Conservation (phyloP, 2,888 invertebrate species). For the Drosophila suboccidentalis region DNA sequence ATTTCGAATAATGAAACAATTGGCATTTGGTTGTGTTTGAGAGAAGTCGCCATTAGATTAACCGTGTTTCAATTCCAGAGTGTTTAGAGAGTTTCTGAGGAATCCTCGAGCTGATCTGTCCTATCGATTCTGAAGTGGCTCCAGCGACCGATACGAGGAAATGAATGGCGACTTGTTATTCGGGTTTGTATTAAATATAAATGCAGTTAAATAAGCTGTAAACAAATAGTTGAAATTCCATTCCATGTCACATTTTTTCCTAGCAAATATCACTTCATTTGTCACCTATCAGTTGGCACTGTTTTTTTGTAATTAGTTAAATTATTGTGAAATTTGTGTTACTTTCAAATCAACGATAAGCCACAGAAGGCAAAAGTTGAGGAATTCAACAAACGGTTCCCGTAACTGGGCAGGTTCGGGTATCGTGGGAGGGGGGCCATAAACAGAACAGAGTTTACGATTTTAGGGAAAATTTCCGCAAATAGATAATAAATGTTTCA, state of each 20-base stretch:
- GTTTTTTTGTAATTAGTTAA: constrained; percentile 38
- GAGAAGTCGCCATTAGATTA: constrained; percentile 5
- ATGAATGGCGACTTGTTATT: constrained; percentile 76
- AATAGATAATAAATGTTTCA: constrained; percentile 54
- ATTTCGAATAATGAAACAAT: constrained; percentile 14
- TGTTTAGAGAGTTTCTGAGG: constrained; percentile 5
- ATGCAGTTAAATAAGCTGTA: constrained; percentile 24
- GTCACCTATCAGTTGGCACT: neutral
- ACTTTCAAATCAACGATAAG: constrained; percentile 37
- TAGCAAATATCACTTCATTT: constrained; percentile 15
- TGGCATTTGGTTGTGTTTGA: constrained; percentile 12
- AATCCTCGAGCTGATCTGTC: constrained; percentile 41
- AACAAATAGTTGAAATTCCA: constrained; percentile 63
- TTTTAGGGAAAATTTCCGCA: constrained; percentile 62
- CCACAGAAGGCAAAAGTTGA: constrained; percentile 13
- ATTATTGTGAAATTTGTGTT: constrained; percentile 46
- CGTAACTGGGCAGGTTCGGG: constrained; percentile 37
- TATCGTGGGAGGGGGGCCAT: constrained; percentile 36
- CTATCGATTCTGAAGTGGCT: constrained; percentile 35
- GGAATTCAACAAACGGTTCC: neutral
- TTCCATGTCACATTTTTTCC: constrained; percentile 10
- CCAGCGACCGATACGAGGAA: constrained; percentile 60
- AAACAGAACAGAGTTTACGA: constrained; percentile 57
- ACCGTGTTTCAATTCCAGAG: constrained; percentile 5
- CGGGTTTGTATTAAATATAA: constrained; percentile 50